phyloP scores from a whole-genome alignment of 2,797 vertebrate species.

The Oreonectes daqikongensis region DNA sequence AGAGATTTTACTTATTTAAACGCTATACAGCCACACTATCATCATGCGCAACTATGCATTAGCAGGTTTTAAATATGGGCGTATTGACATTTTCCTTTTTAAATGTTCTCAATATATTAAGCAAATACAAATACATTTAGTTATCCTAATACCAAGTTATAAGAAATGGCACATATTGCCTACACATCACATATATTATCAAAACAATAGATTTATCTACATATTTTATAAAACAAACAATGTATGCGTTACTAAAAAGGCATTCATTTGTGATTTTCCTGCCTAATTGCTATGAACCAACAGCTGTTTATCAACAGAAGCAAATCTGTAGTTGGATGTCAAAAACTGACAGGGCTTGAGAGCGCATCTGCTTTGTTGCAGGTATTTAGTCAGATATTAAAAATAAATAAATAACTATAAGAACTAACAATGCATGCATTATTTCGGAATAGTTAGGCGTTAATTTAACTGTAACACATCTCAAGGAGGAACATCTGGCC shows the following conservation, averaged over 20 bases:
- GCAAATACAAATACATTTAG: not conserved
- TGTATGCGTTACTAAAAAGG: not conserved
- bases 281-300: constrained; percentile 44
- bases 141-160: not conserved
- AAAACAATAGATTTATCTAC: not conserved
- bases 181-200: not conserved
- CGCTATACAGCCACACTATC: not conserved
- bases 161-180: not conserved
- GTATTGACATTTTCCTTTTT: not conserved
- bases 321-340: constrained; percentile 42
- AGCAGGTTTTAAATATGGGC: not conserved
- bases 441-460: not conserved
- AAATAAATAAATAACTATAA: constrained; percentile 20
- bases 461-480: not conserved
- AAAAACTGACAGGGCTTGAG: constrained; percentile 52
- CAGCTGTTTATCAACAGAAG: constrained; percentile 51
- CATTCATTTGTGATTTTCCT: constrained; percentile 2
- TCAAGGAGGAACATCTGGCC: constrained; percentile 7
- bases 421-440: constrained; percentile 14
- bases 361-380: constrained; percentile 53
- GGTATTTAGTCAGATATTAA: constrained; percentile 7
- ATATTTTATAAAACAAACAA: constrained; percentile 9
- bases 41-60: not conserved
- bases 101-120: not conserved
- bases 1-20: not conserved